A percentile compares a stretch with the other conserved stretches of the same genome.
phyloP scores from a whole-genome alignment of 2,113 vertebrate genomes.

The Siniperca knerii region DNA sequence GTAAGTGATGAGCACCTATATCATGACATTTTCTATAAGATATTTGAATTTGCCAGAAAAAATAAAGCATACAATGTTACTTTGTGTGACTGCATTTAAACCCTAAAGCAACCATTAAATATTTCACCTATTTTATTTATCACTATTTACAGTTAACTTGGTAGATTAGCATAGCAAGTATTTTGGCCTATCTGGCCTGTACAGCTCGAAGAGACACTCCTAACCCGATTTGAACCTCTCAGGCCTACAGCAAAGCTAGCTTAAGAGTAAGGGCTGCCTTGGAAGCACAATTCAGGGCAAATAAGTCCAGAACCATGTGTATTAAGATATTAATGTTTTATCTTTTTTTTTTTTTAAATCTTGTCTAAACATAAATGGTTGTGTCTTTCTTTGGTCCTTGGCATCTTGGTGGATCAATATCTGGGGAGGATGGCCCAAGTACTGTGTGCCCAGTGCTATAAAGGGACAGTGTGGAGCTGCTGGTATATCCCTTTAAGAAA shows the following conservation, averaged over 20 bases:
- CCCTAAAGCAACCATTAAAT: slow-evolving; percentile 10
- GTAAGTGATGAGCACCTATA: not conserved
- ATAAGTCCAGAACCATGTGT: not conserved
- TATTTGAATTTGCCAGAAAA: not conserved
- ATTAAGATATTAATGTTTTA: not conserved
- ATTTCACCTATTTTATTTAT: not conserved
- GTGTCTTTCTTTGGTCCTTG: not conserved
- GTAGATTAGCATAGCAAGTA: slow-evolving; percentile 11
- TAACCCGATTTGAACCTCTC: slow-evolving; percentile 11
- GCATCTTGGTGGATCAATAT: not conserved
- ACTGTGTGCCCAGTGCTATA: not conserved
- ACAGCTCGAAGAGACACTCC: not conserved
- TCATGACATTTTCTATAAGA: not conserved
- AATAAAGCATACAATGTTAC: not conserved
- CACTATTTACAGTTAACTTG: not conserved
- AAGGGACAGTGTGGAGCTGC: not conserved
- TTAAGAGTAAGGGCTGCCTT: not conserved
- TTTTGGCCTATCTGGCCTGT: slow-evolving; percentile 15
- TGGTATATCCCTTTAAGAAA: slow-evolving; percentile 88
- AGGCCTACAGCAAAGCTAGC: slow-evolving; percentile 22
- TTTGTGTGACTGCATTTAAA: not conserved
- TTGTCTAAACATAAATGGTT: not conserved
- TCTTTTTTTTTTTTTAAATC: not conserved
- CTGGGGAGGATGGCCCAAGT: not conserved
- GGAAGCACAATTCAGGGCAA: slow-evolving; percentile 7